Conservation (phyloP, 1,140 invertebrate species). For the Onthophagus taurus region DNA sequence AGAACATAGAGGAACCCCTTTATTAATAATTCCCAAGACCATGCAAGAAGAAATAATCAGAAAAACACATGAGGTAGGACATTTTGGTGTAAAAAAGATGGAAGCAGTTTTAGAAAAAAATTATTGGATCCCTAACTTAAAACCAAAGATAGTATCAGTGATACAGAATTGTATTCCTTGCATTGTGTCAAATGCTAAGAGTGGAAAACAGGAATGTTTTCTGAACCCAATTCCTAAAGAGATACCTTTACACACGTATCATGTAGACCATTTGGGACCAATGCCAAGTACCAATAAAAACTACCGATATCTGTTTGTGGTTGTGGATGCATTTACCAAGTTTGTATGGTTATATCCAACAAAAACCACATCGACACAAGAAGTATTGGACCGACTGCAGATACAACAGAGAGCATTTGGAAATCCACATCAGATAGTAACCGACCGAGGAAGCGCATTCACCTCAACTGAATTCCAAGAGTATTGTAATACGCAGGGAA, state of each 20-base stretch:
- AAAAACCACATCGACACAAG: constrained; percentile 12
- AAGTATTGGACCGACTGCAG: too few relatives aligned
- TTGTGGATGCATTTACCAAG: constrained; percentile 28
- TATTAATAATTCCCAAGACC: constrained; percentile 25
- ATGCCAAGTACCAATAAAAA: constrained; percentile 9
- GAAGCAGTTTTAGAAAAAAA: constrained; percentile 16
- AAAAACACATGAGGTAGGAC: constrained; percentile 23
- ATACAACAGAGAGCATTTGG: constrained; percentile 15
- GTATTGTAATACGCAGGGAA: not conserved
- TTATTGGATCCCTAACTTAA: constrained; percentile 30
- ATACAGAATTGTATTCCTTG: constrained; percentile 27
- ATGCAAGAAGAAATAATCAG: constrained; percentile 22
- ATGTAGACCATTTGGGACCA: constrained; percentile 31
- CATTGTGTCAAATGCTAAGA: constrained; percentile 22
- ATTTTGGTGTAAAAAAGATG: constrained; percentile 25
- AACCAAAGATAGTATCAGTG: constrained; percentile 20
- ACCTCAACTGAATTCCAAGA: constrained; percentile 17
- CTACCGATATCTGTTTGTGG: constrained; percentile 21
- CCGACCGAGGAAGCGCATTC: constrained; percentile 19
- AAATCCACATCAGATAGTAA: constrained; percentile 14
- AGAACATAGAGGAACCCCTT: constrained; percentile 6
- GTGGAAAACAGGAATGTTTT: constrained; percentile 23
- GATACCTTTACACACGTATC: constrained; percentile 25
- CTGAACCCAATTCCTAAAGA: constrained; percentile 27
- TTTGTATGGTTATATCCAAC: constrained; percentile 19